These are phyloP conservation scores for Oncorhynchus kisutch DNA, from an alignment of 2,113 vertebrate genomes.

Conservation along the genomic window DNA sequence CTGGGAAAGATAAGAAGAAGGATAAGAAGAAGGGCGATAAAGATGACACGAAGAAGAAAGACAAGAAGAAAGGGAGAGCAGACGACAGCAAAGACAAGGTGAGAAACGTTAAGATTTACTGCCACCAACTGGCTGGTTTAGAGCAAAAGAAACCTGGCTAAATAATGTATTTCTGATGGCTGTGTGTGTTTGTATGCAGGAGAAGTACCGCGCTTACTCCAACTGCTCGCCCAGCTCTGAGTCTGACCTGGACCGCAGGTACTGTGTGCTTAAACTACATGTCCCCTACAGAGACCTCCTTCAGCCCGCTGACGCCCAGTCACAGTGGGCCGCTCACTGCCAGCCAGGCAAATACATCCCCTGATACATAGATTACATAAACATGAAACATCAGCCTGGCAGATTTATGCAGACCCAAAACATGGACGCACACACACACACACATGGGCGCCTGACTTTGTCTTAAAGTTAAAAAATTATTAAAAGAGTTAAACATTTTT, in stretches of 20 bases:
- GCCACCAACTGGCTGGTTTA: constrained; percentile 53
- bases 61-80: constrained; percentile 62
- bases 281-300: constrained; percentile 75
- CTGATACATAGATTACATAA: not conserved
- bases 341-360: constrained; percentile 47
- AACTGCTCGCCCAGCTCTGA: constrained; percentile 82
- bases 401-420: not conserved
- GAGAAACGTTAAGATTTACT: constrained; percentile 52
- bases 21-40: constrained; percentile 64
- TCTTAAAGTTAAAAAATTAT: too few species aligned
- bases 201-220: constrained; percentile 80
- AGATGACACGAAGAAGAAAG: constrained; percentile 43
- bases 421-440: not conserved
- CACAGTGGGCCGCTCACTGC: constrained; percentile 70
- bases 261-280: constrained; percentile 78
- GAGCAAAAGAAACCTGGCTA: not conserved
- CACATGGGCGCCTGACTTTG: not conserved
- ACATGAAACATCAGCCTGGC: not conserved
- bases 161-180: constrained; percentile 1
- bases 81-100: constrained; percentile 72
- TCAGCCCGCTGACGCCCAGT: constrained; percentile 56
- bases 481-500: too few species aligned
- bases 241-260: constrained; percentile 91
- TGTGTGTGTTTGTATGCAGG: constrained; percentile 67
- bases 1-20: constrained; percentile 91